Conservation (phyloP, 1,140 invertebrate species). For the Sesamia nonagrioides region DNA sequence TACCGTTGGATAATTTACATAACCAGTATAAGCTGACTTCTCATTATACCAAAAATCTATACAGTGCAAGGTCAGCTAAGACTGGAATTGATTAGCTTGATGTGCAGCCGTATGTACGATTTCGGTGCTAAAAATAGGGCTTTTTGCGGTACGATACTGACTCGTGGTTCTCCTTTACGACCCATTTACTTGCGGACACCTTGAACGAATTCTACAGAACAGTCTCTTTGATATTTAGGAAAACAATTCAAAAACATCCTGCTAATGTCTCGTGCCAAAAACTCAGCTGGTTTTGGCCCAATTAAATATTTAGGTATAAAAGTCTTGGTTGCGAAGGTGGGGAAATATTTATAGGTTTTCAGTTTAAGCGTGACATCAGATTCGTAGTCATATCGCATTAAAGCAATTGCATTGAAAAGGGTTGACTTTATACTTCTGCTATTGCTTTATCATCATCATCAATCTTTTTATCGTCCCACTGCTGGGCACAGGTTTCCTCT, state of each 20-base stretch:
- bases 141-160: background rate
- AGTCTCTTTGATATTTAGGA: constrained; percentile 28
- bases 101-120: too few relatives aligned
- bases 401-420: too few relatives aligned
- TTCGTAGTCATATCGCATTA: too few relatives aligned
- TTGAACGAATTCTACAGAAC: constrained; percentile 19
- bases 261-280: constrained; percentile 13
- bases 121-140: constrained; percentile 5
- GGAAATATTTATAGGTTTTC: constrained; percentile 6
- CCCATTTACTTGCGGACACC: constrained; percentile 16
- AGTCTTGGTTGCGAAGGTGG: background rate
- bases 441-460: too few relatives aligned
- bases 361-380: background rate
- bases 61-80: too few relatives aligned
- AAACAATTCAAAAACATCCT: constrained; percentile 18
- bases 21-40: too few relatives aligned
- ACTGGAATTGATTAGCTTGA: too few relatives aligned
- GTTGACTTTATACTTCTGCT: too few relatives aligned
- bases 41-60: too few relatives aligned
- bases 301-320: constrained; percentile 26
- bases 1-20: background rate
- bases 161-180: constrained; percentile 15
- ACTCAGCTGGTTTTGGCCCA: constrained; percentile 12
- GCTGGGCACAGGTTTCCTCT: too few relatives aligned
- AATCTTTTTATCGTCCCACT: too few relatives aligned